Evolutionary conservation across 2,797 vertebrate species (phyloP).

Genomic region (Manis pentadactyla): DNA sequence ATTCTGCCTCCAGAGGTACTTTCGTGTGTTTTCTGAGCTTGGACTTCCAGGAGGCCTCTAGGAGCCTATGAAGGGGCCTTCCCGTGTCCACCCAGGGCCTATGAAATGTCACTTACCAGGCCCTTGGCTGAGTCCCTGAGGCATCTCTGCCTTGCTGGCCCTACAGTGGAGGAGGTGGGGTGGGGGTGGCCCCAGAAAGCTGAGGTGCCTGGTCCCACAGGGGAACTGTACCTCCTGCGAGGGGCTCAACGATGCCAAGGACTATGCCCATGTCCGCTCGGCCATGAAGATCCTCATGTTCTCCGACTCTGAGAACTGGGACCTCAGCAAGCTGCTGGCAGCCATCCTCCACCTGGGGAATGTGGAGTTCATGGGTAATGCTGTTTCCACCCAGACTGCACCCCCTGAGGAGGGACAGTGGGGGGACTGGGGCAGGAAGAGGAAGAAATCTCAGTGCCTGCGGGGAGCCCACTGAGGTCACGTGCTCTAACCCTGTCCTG

Average conservation of each 20-base stretch:
- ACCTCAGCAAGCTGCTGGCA: slow-evolving; percentile 95
- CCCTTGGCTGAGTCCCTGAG: neutral
- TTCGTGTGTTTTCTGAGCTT: neutral
- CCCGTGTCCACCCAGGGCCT: neutral
- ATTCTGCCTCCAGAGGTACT: neutral
- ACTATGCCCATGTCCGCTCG: slow-evolving; percentile 94
- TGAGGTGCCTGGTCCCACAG: slow-evolving; percentile 81
- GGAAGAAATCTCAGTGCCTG: neutral
- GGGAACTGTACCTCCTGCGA: slow-evolving; percentile 95
- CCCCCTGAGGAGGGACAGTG: neutral
- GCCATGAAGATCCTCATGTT: slow-evolving; percentile 98
- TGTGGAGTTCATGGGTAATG: slow-evolving; percentile 92
- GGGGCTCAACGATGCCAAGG: slow-evolving; percentile 91
- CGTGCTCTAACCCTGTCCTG: neutral
- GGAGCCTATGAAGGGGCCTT: neutral
- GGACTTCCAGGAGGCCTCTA: too few species aligned
- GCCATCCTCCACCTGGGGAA: slow-evolving; percentile 97
- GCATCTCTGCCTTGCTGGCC: neutral
- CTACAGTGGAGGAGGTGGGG: neutral
- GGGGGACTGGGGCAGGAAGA: neutral
- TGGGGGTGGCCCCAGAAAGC: neutral
- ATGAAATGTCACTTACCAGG: neutral
- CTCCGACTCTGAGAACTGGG: slow-evolving; percentile 94
- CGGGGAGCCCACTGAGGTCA: neutral
- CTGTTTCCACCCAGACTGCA: neutral